Evolutionary conservation across 2,888 invertebrate species (phyloP).

Genomic region (Leistus spinibarbis): DNA sequence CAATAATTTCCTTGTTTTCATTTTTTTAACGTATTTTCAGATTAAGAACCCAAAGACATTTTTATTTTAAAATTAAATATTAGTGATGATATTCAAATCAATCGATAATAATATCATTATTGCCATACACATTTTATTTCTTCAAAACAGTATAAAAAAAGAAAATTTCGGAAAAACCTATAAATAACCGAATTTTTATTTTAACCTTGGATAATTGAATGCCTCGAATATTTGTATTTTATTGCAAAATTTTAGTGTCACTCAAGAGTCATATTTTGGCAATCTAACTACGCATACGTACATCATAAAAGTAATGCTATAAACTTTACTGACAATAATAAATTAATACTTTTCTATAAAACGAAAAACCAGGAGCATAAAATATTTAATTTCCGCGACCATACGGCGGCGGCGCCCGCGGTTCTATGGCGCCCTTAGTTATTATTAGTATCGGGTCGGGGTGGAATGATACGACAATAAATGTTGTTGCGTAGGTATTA

Average conservation of each 20-base stretch:
- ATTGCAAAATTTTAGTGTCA: background rate
- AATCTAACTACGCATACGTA: background rate
- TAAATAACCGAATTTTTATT: too few relatives aligned
- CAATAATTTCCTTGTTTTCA: too few relatives aligned
- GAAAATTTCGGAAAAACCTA: too few relatives aligned
- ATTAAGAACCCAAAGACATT: too few relatives aligned
- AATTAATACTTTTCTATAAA: background rate
- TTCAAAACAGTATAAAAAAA: too few relatives aligned
- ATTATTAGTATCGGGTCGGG: background rate
- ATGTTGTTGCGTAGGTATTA: constrained; percentile 6
- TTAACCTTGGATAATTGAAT: too few relatives aligned
- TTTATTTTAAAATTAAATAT: too few relatives aligned
- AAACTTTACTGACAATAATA: background rate
- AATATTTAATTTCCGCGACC: background rate
- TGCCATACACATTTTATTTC: too few relatives aligned
- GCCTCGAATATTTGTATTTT: too few relatives aligned
- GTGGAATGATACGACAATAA: constrained; percentile 5
- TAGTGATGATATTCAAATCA: too few relatives aligned
- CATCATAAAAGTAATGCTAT: background rate
- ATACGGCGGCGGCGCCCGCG: background rate
- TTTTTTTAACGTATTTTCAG: too few relatives aligned
- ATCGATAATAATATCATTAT: too few relatives aligned
- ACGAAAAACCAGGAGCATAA: background rate
- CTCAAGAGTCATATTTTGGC: background rate
- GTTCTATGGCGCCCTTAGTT: background rate